These are phyloP conservation scores for pig (Sus scrofa) DNA, from an alignment of 2,113 vertebrate genomes.

Conservation along the genomic window DNA sequence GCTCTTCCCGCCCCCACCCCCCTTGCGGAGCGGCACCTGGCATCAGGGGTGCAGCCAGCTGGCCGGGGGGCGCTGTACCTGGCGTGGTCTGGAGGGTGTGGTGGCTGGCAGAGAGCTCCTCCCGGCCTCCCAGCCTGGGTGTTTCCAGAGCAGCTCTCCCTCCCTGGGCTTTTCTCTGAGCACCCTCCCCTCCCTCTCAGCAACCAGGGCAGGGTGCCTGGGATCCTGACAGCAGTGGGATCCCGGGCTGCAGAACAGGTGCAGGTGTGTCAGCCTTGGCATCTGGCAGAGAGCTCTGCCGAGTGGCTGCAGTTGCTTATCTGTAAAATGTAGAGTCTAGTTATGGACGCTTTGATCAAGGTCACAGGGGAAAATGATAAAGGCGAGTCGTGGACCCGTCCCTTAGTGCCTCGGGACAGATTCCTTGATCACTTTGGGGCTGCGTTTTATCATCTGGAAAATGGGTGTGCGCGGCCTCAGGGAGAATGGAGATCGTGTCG, in stretches of 20 bases:
- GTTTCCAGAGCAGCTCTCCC: slow-evolving; percentile 7
- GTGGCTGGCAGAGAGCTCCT: slow-evolving; percentile 3
- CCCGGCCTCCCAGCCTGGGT: slow-evolving; percentile 36
- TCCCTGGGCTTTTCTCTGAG: neutral
- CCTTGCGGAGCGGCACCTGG: slow-evolving; percentile 44
- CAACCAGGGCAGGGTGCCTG: neutral
- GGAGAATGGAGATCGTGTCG: slow-evolving; percentile 1
- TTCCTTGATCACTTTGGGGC: neutral
- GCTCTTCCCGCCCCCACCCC: neutral
- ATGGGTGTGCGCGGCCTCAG: slow-evolving; percentile 4
- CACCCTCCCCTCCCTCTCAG: neutral
- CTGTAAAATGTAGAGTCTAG: neutral
- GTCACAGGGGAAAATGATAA: neutral
- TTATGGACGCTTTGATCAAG: neutral
- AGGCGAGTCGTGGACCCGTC: neutral
- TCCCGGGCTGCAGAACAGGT: slow-evolving; percentile 44
- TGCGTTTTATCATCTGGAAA: slow-evolving; percentile 52
- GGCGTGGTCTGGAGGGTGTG: slow-evolving; percentile 39
- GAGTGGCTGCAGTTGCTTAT: neutral
- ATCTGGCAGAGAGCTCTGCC: neutral
- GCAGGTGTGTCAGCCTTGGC: neutral
- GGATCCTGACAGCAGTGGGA: neutral
- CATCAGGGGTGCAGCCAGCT: neutral
- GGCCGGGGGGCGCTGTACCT: neutral
- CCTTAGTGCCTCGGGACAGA: neutral